Evolutionary conservation across 1,140 invertebrate genomes (phyloP).

Genomic region (Harpegnathos saltator): DNA sequence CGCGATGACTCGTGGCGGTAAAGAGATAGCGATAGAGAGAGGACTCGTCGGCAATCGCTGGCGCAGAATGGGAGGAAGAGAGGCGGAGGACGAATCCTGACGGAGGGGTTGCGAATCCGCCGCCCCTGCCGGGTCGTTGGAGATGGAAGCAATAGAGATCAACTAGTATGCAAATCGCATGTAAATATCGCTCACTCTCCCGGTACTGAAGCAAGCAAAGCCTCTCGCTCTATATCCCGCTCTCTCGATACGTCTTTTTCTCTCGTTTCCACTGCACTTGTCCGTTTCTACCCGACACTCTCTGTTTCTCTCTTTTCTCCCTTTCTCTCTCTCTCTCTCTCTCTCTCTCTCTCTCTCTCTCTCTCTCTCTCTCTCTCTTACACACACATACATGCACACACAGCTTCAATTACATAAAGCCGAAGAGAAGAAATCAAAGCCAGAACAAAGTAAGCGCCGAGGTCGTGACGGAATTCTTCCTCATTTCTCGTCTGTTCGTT

Average conservation of each 20-base stretch:
- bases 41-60: constrained; percentile 62
- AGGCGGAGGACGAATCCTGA: constrained; percentile 71
- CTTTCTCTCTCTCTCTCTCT: constrained; percentile 28
- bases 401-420: constrained; percentile 12
- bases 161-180: constrained; percentile 87
- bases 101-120: constrained; percentile 80
- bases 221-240: constrained; percentile 71
- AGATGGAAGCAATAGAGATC: constrained; percentile 87
- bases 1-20: constrained; percentile 40
- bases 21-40: constrained; percentile 70
- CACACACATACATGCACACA: neutral
- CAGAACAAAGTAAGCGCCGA: constrained; percentile 82
- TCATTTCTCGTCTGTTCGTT: constrained; percentile 64
- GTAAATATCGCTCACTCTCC: constrained; percentile 86
- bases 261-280: constrained; percentile 64
- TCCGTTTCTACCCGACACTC: constrained; percentile 50
- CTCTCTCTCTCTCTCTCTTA: constrained; percentile 61
- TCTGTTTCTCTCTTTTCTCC: constrained; percentile 27
- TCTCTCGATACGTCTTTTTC: constrained; percentile 70
- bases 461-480: constrained; percentile 81
- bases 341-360: constrained; percentile 67
- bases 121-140: constrained; percentile 82
- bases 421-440: constrained; percentile 85
- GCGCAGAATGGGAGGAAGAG: constrained; percentile 59
- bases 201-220: constrained; percentile 75